Evolutionary conservation across 2,888 invertebrate genomes (phyloP), one percentile per base, ranked within the genome.

Genomic region (Xylota segnis): DNA sequence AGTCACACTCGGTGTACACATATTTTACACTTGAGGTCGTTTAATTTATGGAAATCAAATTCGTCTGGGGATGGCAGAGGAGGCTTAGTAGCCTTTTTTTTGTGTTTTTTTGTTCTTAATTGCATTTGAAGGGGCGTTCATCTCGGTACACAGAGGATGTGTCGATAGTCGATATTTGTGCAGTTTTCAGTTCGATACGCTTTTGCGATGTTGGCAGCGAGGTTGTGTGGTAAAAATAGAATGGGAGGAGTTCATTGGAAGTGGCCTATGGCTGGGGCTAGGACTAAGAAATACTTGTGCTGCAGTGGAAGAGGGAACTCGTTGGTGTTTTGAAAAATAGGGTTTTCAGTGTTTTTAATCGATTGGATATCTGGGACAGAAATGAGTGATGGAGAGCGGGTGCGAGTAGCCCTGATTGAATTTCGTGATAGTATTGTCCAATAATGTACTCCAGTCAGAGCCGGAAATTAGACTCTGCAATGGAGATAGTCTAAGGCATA

Each of bases 41-140:
- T 70, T 84, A 75, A 84, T 84, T 84, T 84, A 84, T 84, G 81
- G 71, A 84, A 84, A 84, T 81, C 45, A 43, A 65, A 84, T 81
- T 84, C 75, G 84, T 84, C 84, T 84, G 75, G 65, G 59, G 45
- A 29, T n/a, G 23, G 52, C 27, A 14, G 47, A 75, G 43, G 63
- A 45, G 65, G 16, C 23, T 37, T 65, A 12, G 52, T 65, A 14
- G 63, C 56, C 29, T 75, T 63, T 58, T 56, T 58, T 27, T 52
- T 12, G 12, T 40, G n/a, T 59, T 72, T 5, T 1, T 16, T 66
- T 68, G 14, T 71, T 52, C 68, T 72, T 77, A 75, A 84, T 84
- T 79, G 65, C 71, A 75, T 79, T 75, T 71, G 43, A 79, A 79
- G 65, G 74, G 70, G 74, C 79, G 79, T 84, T 79, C 79, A 70